Base-by-base conservation (phyloP, 2,797 vertebrate species). In the Rhinatrema bivittatum region DNA sequence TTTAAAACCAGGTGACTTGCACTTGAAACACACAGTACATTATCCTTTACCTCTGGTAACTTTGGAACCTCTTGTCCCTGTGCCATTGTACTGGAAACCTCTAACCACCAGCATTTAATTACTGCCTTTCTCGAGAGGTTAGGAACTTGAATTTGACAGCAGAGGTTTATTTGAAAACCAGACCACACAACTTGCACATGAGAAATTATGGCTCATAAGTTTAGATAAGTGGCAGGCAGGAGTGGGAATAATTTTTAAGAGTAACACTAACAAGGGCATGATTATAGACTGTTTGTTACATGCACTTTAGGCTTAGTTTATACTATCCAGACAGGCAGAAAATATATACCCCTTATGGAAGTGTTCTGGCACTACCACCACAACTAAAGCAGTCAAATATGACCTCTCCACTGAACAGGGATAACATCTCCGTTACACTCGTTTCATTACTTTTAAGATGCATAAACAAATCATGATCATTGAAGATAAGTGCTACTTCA, bases 151-250 rank as follows among this genome's bases (percentile, higher is more conserved):
- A 72, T 27, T 27, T 28, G 49, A 46, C 14, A 28, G 37, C 16
- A 22, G 54, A 9, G 11, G 39, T 63, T 68, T 66, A 53, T 68
- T 78, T 68, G 54, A 50, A 63, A 53, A 44, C 16, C 22, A 43
- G 74, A 51, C 70, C 74, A 79, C 65, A 65, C 65, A 75, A 69
- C 59, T 34, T 33, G 64, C 20, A 23, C n/a, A 25, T 39, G 44
- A 67, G 35, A 61, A 55, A 50, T 53, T 30, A 40, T 10, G 55
- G 31, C 0, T 37, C 35, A 53, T 31, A 32, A 42, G 39, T 51
- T 72, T 21, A 36, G 37, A 9, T 29, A 56, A 52, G 53, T 20
- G 32, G 42, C 59, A 70, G 32, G 42, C 59, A 70, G 37, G 39
- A 56, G 37, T 25, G 56, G 46, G 26, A 45, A 19, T 4, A 32